A percentile compares a stretch with the other conserved stretches of the same genome.
phyloP scores from a whole-genome alignment of 2,797 vertebrate species.

The Poeciliopsis presidionis region DNA sequence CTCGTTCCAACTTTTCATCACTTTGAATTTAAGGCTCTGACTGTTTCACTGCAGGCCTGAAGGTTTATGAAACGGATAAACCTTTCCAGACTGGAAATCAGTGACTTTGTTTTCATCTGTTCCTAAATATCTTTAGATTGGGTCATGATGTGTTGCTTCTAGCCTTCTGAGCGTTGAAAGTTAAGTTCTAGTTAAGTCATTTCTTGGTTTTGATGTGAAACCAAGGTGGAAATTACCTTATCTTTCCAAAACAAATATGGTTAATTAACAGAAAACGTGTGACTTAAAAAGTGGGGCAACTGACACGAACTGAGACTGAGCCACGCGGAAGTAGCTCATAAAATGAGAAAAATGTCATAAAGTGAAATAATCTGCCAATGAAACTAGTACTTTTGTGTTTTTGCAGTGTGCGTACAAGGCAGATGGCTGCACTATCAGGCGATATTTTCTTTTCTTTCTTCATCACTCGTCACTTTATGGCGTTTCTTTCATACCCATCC shows the following conservation, averaged over 20 bases:
- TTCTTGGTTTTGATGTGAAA: no score
- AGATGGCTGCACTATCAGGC: not conserved
- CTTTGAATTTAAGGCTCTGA: not conserved
- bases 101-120: no score
- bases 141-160: not conserved
- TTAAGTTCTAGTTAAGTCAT: not conserved
- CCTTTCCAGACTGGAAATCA: not conserved
- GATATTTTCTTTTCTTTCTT: slow-evolving; percentile 1
- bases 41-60: not conserved
- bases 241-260: no score
- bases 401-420: not conserved
- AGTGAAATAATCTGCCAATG: no score
- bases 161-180: not conserved
- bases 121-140: no score
- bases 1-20: not conserved
- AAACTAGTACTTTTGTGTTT: no score
- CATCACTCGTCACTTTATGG: slow-evolving; percentile 8
- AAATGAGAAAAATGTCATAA: no score
- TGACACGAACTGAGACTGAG: no score
- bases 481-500: slow-evolving; percentile 5
- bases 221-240: no score
- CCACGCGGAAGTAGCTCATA: no score
- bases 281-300: no score
- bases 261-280: no score
- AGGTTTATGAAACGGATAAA: not conserved